phyloP scores from a whole-genome alignment of 64 coral and sea anemone species.

The Stylophora pistillata region DNA sequence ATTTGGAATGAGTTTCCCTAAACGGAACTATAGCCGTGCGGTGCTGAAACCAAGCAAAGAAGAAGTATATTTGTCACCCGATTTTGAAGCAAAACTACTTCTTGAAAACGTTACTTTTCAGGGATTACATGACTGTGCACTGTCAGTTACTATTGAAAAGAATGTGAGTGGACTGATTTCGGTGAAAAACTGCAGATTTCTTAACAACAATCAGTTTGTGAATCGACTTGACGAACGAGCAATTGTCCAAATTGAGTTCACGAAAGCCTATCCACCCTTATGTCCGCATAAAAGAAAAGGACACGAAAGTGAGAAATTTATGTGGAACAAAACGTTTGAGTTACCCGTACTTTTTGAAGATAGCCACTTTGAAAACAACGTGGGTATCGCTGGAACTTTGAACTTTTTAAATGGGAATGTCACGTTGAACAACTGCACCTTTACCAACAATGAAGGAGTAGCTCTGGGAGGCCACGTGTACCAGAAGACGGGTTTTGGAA shows the following conservation, averaged over 20 bases:
- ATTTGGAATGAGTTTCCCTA: background rate
- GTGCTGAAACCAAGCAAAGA: background rate
- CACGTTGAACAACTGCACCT: constrained; percentile 15
- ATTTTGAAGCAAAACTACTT: background rate
- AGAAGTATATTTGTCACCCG: background rate
- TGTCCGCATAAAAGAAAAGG: background rate
- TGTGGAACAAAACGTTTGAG: background rate
- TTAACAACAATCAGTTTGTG: constrained; percentile 21
- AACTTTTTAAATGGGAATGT: constrained; percentile 23
- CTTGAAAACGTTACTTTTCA: constrained; percentile 42
- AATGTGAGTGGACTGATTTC: background rate
- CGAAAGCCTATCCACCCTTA: background rate
- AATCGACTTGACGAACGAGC: background rate
- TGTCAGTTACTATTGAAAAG: background rate
- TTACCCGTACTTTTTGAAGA: constrained; percentile 4
- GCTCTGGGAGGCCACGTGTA: background rate
- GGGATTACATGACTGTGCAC: background rate
- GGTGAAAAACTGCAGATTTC: background rate
- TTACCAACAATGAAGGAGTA: constrained; percentile 35
- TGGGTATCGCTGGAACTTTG: background rate
- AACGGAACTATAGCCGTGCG: background rate
- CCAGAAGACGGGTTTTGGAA: constrained; percentile 15
- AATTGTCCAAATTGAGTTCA: background rate
- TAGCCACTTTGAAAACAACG: background rate
- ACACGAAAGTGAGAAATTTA: background rate